A percentile compares a stretch with the other conserved stretches of the same genome.
phyloP scores from a whole-genome alignment of 2,797 vertebrate species.

The Spondyliosoma cantharus region DNA sequence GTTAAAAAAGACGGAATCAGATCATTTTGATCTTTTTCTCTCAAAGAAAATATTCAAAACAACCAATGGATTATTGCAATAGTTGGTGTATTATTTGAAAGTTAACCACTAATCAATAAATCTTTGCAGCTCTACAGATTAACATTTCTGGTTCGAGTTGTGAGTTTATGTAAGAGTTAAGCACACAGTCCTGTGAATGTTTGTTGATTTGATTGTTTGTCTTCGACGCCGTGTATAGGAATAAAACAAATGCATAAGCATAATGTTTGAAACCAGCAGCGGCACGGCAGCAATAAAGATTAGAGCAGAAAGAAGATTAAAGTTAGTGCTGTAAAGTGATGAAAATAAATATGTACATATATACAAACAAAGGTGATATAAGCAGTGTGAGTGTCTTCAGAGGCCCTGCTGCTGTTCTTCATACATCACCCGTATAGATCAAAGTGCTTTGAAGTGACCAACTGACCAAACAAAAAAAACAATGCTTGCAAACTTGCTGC shows the following conservation, averaged over 20 bases:
- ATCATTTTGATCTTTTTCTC: too few relatives aligned
- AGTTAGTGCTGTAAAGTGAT: slow-evolving; percentile 51
- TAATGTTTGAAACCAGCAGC: slow-evolving; percentile 45
- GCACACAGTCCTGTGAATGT: slow-evolving; percentile 8
- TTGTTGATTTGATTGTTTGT: slow-evolving; percentile 20
- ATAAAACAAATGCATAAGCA: slow-evolving; percentile 19
- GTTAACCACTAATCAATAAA: too few relatives aligned
- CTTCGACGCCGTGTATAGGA: neutral
- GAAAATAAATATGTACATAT: slow-evolving; percentile 54
- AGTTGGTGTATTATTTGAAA: too few relatives aligned
- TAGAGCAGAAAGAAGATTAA: slow-evolving; percentile 62
- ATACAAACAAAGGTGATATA: slow-evolving; percentile 47
- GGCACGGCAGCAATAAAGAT: slow-evolving; percentile 47
- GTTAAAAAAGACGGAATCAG: too few relatives aligned
- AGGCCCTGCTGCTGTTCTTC: slow-evolving; percentile 39
- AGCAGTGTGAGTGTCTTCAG: slow-evolving; percentile 33
- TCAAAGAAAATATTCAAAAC: too few relatives aligned
- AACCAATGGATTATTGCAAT: too few relatives aligned
- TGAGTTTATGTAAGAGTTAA: slow-evolving; percentile 23
- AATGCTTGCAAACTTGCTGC: slow-evolving; percentile 26
- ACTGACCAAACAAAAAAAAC: slow-evolving; percentile 43
- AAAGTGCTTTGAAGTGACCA: slow-evolving; percentile 49
- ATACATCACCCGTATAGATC: slow-evolving; percentile 46
- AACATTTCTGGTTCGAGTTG: neutral
- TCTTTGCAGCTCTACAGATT: too few relatives aligned